These are phyloP conservation scores for Sinocyclocheilus maitianheensis DNA, from an alignment of 2,113 vertebrate species.

Conservation along the genomic window DNA sequence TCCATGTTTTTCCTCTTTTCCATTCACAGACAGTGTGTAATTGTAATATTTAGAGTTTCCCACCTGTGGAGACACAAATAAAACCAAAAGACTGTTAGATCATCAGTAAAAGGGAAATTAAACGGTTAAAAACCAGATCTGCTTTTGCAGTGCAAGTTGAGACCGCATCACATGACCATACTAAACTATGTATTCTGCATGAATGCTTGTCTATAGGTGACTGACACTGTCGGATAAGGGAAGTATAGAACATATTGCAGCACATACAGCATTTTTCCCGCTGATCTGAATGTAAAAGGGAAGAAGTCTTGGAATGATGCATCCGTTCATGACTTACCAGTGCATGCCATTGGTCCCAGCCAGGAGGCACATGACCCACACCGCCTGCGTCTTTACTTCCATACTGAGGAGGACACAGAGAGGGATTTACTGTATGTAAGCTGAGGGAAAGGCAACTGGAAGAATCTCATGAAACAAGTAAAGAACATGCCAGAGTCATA, in stretches of 20 bases:
- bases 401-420: slow-evolving; percentile 64
- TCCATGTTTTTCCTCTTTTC: slow-evolving; percentile 72
- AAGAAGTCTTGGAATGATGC: slow-evolving; percentile 6
- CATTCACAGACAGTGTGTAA: slow-evolving; percentile 79
- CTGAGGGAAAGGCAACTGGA: background rate
- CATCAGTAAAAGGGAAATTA: background rate
- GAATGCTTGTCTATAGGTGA: background rate
- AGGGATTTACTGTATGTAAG: background rate
- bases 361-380: slow-evolving; percentile 70
- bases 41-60: slow-evolving; percentile 82
- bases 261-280: background rate
- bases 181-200: background rate
- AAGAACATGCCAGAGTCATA: background rate
- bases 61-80: slow-evolving; percentile 63
- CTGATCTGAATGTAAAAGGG: background rate
- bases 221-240: background rate
- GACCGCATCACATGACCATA: background rate
- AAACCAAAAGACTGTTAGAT: background rate
- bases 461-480: background rate
- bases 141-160: background rate
- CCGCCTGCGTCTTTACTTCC: slow-evolving; percentile 68
- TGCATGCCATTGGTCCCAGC: slow-evolving; percentile 80
- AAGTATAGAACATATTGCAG: background rate
- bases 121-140: background rate
- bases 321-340: slow-evolving; percentile 67